Base-by-base conservation (phyloP, 2,888 invertebrate species). In the Monochamus alternatus region DNA sequence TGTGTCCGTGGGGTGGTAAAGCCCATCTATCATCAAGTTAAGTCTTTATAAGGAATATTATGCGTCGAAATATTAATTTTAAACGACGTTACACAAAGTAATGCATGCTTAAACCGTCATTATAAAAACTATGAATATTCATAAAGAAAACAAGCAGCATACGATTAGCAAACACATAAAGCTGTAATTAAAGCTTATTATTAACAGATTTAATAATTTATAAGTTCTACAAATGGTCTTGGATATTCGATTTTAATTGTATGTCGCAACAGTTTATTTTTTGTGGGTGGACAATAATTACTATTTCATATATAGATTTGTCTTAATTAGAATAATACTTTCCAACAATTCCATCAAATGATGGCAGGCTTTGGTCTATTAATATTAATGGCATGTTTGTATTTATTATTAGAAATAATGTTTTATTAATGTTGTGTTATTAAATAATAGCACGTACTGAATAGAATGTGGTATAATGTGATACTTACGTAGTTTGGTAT, bases 391-490 rank as follows among this genome's bases (percentile, higher is more conserved):
- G 22, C 14, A n/a, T n/a, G 51, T 60, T 60, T 31, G 30, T 64
- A 64, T 22, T 64, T 64, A 60, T 60, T 69, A 69, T 47, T 60
- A 69, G 47, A 69, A 60, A 12, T 60, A 62, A 69, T 69, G 69
- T 69, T 60, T 69, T 69, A 60, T 69, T 69, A 60, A 60, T 68
- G 10, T 44, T 38, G 22, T 4, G 59, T 9, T 44, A 59, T 68
- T 68, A 68, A 68, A 68, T 58, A 59, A 44, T 59, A 59, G 12
- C n/a, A 31, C n/a, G 22, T 38, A 12, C 12, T 38, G 38, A 67
- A 58, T 58, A 43, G 9, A 44, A 63, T 63, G 44, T 43, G 14
- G 38, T 44, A 43, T 63, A 63, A 63, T 63, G 22, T 1, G 22
- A 22, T 67, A 67, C 67, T 67, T 55, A 67, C 67, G 44, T 9